Conservation (phyloP, 2,797 vertebrate genomes). For the Synanceia verrucosa region DNA sequence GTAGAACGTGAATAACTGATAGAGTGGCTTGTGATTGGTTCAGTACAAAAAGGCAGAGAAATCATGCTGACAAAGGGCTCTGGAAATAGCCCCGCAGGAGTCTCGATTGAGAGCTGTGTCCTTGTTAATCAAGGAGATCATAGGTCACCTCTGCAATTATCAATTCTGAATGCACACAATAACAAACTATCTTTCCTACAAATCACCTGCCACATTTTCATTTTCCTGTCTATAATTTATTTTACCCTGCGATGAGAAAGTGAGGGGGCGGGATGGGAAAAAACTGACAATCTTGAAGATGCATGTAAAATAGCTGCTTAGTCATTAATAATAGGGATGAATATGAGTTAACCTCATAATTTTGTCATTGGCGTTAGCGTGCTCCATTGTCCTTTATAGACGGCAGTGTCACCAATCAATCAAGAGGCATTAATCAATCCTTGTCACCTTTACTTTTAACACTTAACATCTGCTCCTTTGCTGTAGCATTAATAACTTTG, state of each 20-base stretch:
- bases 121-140: conserved; percentile 76
- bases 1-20: conserved; percentile 29
- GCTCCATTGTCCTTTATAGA: conserved; percentile 47
- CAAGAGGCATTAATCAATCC: conserved; percentile 50
- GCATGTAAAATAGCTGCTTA: conserved; percentile 49
- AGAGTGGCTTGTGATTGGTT: conserved; percentile 39
- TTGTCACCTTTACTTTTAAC: conserved; percentile 48
- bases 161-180: conserved; percentile 71
- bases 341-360: conserved; percentile 57
- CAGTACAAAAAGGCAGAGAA: conserved; percentile 37
- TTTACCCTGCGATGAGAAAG: conserved; percentile 48
- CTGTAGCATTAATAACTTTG: conserved; percentile 28
- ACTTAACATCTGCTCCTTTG: conserved; percentile 4
- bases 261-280: conserved; percentile 29
- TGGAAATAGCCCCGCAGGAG: conserved; percentile 47
- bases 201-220: conserved; percentile 75
- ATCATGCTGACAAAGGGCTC: conserved; percentile 62
- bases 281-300: conserved; percentile 55
- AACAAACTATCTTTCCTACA: conserved; percentile 76
- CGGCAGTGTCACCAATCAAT: conserved; percentile 50
- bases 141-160: conserved; percentile 75
- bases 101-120: conserved; percentile 39
- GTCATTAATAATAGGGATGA: conserved; percentile 70
- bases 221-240: conserved; percentile 72
- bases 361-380: conserved; percentile 43